These are phyloP conservation scores for chimpanzee (Pan troglodytes) DNA, from an alignment of 2,113 vertebrate species.

Conservation along the genomic window NHGRI_mPanTro3-v2.1_pri NC_072411.2:61863501-61864000, in stretches of 20 bases:
- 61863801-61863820: neutral
- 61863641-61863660: slow-evolving; percentile 80
- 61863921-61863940: neutral
- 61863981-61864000: too few relatives aligned
- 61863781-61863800: neutral
- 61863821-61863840: neutral
- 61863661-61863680: slow-evolving; percentile 86
- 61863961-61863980: too few relatives aligned
- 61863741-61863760: neutral
- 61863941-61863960: too few relatives aligned
- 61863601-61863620: slow-evolving; percentile 78
- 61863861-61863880: neutral
- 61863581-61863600: slow-evolving; percentile 77
- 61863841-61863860: neutral
- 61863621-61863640: slow-evolving; percentile 85
- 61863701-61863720: neutral
- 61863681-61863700: slow-evolving; percentile 73
- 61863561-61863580: slow-evolving; percentile 59
- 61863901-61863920: neutral
- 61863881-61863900: neutral
- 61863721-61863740: neutral
- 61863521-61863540: slow-evolving; percentile 85
- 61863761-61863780: too few relatives aligned
- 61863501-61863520: slow-evolving; percentile 87
- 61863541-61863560: slow-evolving; percentile 69